phyloP scores from a whole-genome alignment of 1,140 invertebrate genomes.

The Drosophila parabipectinata region DNA sequence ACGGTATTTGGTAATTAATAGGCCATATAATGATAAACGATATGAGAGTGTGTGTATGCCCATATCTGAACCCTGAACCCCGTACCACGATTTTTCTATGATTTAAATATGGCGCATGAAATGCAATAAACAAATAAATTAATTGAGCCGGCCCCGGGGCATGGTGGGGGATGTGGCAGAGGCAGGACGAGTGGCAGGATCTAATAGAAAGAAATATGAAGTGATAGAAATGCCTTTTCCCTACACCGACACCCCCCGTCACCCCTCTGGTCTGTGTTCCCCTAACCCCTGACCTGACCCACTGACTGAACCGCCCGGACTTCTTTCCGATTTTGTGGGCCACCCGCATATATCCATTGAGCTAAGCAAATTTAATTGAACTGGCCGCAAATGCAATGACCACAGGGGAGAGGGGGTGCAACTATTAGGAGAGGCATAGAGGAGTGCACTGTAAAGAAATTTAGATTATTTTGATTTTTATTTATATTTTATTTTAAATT shows the following conservation, averaged over 20 bases:
- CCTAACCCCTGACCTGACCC: background rate
- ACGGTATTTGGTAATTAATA: constrained; percentile 79
- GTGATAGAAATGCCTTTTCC: constrained; percentile 54
- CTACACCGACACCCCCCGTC: background rate
- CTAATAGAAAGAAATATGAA: constrained; percentile 69
- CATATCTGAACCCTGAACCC: constrained; percentile 12
- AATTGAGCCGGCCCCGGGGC: constrained; percentile 51
- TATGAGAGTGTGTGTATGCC: constrained; percentile 21
- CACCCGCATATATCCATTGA: constrained; percentile 68
- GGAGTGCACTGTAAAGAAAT: background rate
- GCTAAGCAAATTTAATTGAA: constrained; percentile 75
- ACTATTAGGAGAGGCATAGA: constrained; percentile 47
- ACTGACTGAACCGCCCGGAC: background rate
- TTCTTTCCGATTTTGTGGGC: constrained; percentile 13
- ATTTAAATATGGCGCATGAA: constrained; percentile 74
- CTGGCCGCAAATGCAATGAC: constrained; percentile 58
- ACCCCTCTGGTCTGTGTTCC: background rate
- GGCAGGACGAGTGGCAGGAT: constrained; percentile 7
- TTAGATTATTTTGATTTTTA: background rate
- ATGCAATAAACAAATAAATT: constrained; percentile 80
- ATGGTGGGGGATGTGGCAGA: background rate
- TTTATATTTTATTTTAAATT: too few relatives aligned
- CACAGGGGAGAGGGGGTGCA: constrained; percentile 29
- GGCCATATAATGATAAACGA: constrained; percentile 78
- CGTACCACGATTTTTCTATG: constrained; percentile 34